These are phyloP conservation scores for Saccostrea cuccullata DNA, from an alignment of 1,140 invertebrate genomes.

Conservation along the genomic window DNA sequence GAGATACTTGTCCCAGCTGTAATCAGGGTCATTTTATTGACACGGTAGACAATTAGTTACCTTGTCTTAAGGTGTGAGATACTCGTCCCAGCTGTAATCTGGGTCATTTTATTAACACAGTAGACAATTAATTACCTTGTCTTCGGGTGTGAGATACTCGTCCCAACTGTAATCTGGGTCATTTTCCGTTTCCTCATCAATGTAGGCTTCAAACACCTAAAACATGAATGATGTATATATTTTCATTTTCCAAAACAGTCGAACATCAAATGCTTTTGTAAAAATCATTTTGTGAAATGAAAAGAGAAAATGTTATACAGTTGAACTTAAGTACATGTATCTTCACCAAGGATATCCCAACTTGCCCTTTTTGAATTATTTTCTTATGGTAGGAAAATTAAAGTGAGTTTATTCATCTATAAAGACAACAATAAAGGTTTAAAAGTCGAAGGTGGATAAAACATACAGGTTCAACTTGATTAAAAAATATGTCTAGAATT, in stretches of 20 bases:
- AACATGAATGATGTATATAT: neutral
- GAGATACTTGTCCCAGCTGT: slow-evolving; percentile 54
- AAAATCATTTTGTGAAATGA: no score
- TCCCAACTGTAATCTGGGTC: slow-evolving; percentile 48
- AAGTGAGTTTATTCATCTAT: no score
- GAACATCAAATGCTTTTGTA: no score
- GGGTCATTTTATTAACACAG: no score
- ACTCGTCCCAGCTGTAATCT: slow-evolving; percentile 51
- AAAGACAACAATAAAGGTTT: no score
- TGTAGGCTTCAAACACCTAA: slow-evolving; percentile 62
- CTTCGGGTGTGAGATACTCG: slow-evolving; percentile 54
- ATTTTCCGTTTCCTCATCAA: slow-evolving; percentile 49
- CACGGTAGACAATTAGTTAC: neutral
- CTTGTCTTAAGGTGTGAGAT: slow-evolving; percentile 51
- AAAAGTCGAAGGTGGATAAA: neutral
- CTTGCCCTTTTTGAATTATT: no score
- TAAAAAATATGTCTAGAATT: no score
- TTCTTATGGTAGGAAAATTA: no score
- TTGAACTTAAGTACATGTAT: neutral
- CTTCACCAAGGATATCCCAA: neutral
- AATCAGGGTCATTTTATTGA: no score
- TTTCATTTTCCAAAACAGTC: no score
- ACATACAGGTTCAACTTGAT: no score
- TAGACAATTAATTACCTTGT: slow-evolving; percentile 45
- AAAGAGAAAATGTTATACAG: neutral